Base-by-base conservation (phyloP, 2,888 invertebrate genomes). In the Trachelus stipa region DNA sequence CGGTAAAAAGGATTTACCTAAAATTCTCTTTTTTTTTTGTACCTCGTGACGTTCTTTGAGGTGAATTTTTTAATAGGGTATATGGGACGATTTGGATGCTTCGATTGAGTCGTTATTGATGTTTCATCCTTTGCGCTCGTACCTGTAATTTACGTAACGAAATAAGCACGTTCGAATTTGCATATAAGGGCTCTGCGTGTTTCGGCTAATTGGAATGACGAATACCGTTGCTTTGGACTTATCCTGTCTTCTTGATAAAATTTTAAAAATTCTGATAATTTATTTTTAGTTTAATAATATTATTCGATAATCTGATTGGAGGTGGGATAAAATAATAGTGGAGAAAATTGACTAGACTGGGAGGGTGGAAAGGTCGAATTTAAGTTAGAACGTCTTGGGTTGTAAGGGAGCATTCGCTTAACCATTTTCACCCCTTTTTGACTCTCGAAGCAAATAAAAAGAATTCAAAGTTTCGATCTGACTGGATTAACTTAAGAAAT, bases 341-440 rank as follows among this genome's bases (percentile, higher is more conserved):
- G 12, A 30, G n/a, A 73, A 35, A 11, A 34, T 34, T 4, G 15
- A 4, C 4, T 15, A 6, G 40, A 15, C 40, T 15, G 37, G 40
- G 12, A 4, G 40, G 34, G 15, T n/a, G 73, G 4, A 12, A 9
- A n/a, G 9, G 34, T 31, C 4, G 73, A 34, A 73, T 34, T 73
- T 1, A 69, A 71, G 71, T 71, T 31, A 2, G 3, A 71, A 71
- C 31, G 15, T 31, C 71, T 71, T 31, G 4, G 71, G 76, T 1
- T 9, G 33, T 12, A 12, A 34, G 40, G 11, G 33, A 77, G 23
- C 11, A 77, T 75, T 77, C 71, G 74, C 75, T 68, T 71, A 75
- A 71, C 40, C 71, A 75, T 75, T 77, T 77, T 77, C 77, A 37
- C 30, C 69, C 71, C 33, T 12, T 56, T 56, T 56, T 9, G 23